Evolutionary conservation across 2,888 invertebrate species (phyloP), one percentile per base, ranked within the genome.

Genomic region (Hydrotaea cyrtoneurina): DNA sequence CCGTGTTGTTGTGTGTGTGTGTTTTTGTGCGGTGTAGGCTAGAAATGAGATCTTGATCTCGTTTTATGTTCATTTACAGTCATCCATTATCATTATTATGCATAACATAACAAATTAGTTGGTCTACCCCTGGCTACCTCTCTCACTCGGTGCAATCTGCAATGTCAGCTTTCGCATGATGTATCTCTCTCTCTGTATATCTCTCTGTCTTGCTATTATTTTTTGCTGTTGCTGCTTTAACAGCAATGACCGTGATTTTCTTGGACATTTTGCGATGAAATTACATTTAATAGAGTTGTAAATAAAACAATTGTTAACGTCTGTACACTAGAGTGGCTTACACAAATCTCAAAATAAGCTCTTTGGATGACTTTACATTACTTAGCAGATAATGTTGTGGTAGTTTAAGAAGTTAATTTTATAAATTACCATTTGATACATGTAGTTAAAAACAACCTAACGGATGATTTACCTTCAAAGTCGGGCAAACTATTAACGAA

Each of bases 171-270:
- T 8, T 7, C 26, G 13, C 15, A n/a, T 62, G 62, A 62, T 26
- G 59, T n/a, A n/a, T 62, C n/a, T 62, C 62, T 11, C 7, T n/a
- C n/a, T n/a, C n/a, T n/a, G n/a, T n/a, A n/a, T n/a, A n/a, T n/a
- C n/a, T n/a, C n/a, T n/a, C 4, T 59, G 59, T 23, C 36, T 62
- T 62, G 36, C n/a, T 50, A 2, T 31, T 59, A 2, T 31, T 59
- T 4, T 31, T n/a, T 62, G 5, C 36, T 36, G 26, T 55, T 43
- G 31, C 87, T 43, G 31, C 87, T 86, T 87, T 86, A 87, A 83
- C 88, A 89, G 85, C 89, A 90, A 84, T 90, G 89, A 89, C 89
- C 89, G 86, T 89, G 89, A 89, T 90, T 89, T 87, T 69, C 59
- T 17, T 62, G 50, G 77, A 69, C 59, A 21, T 66, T 66, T 43